Percentiles rank a stretch among this genome's conserved stretches.
Conservation (phyloP, 1,140 invertebrate species). For the Aphelenchoides besseyi region DNA sequence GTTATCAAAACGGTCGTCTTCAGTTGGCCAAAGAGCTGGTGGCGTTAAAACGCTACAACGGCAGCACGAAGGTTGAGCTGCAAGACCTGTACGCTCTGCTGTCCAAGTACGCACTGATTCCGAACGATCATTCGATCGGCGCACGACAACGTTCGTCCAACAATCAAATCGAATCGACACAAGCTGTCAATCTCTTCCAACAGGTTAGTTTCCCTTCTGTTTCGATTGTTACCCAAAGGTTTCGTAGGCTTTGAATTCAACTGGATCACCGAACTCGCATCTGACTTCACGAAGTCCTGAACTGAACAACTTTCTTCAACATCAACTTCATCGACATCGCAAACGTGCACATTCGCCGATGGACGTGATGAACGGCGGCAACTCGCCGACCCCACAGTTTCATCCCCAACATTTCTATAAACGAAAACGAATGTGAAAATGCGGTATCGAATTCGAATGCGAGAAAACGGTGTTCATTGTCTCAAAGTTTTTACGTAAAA, state of each 20-base stretch:
- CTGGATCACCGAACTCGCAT: constrained; percentile 30
- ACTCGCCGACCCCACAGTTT: constrained; percentile 3
- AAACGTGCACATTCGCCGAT: constrained; percentile 53
- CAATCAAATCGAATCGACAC: constrained; percentile 22
- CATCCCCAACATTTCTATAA: constrained; percentile 32
- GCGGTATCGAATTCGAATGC: too few relatives aligned
- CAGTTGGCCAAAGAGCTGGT: constrained; percentile 49
- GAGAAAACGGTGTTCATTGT: too few relatives aligned
- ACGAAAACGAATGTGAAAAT: constrained; percentile 40
- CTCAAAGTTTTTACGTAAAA: too few relatives aligned
- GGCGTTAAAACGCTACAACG: constrained; percentile 36
- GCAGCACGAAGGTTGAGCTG: constrained; percentile 40
- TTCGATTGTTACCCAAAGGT: constrained; percentile 5
- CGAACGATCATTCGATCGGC: constrained; percentile 23
- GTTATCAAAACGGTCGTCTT: constrained; percentile 40
- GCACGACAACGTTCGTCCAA: constrained; percentile 20
- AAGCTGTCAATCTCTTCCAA: constrained; percentile 50
- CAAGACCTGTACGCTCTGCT: constrained; percentile 27
- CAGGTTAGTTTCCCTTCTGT: constrained; percentile 37
- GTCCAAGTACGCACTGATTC: constrained; percentile 29
- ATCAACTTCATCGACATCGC: constrained; percentile 51
- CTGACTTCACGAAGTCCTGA: constrained; percentile 33
- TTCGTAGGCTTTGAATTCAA: constrained; percentile 41
- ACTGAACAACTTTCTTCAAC: constrained; percentile 49
- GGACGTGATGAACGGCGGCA: constrained; percentile 20